Evolutionary conservation across 2,113 vertebrate species (phyloP), one percentile per base, ranked within the genome.

Genomic region (Eudorcas thomsonii): DNA sequence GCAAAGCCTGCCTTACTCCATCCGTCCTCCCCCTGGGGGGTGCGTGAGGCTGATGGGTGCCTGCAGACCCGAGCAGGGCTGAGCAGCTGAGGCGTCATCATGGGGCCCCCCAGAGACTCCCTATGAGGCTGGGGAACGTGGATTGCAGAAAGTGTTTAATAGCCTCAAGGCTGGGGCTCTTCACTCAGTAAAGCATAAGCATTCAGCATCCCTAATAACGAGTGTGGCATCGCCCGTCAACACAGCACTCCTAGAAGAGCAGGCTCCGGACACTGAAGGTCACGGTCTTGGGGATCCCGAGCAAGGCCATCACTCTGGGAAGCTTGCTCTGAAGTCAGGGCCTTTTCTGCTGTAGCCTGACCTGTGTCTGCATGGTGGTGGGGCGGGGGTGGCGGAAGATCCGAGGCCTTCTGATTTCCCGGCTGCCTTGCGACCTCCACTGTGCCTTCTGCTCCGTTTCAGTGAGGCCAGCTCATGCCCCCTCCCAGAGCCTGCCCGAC

Each of bases 181-280:
- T 50, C 14, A 36, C 39, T 2, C 8, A 21, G 45, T 23, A 36
- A 52, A 85, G 83, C 15, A 26, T 91, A 57, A 52, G 52, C 45
- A 23, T 30, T 54, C 0, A 14, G 36, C 28, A 2, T 45, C 5
- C 3, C 7, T 25, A 26, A 16, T 26, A 16, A 52, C 36, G 9
- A 13, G 33, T 2, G 33, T 0, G 33, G 21, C 2, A 0, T 4
- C 12, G 1, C 80, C 82, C 28, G 4, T 13, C 17, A 3, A n/a
- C 39, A 19, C 0, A 1, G 1, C 55, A 12, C 88, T 39, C 2
- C 2, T 0, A 2, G 39, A 88, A 7, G 33, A 11, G 28, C 50
- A 62, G 50, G 33, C 17, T 2, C 16, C 15, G 9, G 45, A 90
- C 5, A 4, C 17, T 8, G 16, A 54, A 52, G 90, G 39, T 39